These are phyloP conservation scores for Lycopodina hypogea DNA, from an alignment of 37 sponge, comb jelly and placozoan genomes.

Conservation along the genomic window DNA sequence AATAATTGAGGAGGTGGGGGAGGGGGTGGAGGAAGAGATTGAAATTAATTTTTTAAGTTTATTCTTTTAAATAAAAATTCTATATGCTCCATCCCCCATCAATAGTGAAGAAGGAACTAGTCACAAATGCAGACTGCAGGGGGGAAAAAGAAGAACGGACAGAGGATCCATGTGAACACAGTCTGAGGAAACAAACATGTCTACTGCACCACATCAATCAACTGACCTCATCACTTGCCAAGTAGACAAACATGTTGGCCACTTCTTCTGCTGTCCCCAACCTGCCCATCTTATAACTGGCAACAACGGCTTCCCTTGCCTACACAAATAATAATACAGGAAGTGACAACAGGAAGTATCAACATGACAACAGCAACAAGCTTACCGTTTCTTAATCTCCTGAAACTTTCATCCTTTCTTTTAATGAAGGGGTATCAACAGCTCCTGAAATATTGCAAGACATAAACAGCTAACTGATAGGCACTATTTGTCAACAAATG, in stretches of 20 bases:
- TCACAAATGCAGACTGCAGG: conserved; percentile 73
- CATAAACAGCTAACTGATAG: too few relatives aligned
- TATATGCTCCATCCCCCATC: conserved; percentile 89
- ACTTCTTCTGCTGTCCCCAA: conserved; percentile 76
- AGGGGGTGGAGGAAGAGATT: too few relatives aligned
- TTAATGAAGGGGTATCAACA: conserved; percentile 70
- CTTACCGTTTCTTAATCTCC: conserved; percentile 65
- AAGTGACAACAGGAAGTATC: not conserved
- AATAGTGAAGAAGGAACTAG: conserved; percentile 61
- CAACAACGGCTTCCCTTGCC: conserved; percentile 48
- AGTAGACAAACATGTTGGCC: conserved; percentile 66
- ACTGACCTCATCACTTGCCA: conserved; percentile 81
- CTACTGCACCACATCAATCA: not conserved
- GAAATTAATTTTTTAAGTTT: too few relatives aligned
- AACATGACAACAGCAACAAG: not conserved
- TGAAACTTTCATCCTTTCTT: conserved; percentile 52
- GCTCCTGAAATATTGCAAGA: conserved; percentile 42
- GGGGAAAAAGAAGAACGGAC: not conserved
- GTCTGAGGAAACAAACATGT: not conserved
- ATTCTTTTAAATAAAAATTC: not conserved
- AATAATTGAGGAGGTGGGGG: too few relatives aligned
- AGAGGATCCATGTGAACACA: too few relatives aligned
- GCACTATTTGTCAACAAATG: not conserved
- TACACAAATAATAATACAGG: not conserved
- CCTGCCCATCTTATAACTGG: conserved; percentile 82